Base-by-base conservation (phyloP, 2,113 vertebrate species). In the Lasiurus borealis region DNA sequence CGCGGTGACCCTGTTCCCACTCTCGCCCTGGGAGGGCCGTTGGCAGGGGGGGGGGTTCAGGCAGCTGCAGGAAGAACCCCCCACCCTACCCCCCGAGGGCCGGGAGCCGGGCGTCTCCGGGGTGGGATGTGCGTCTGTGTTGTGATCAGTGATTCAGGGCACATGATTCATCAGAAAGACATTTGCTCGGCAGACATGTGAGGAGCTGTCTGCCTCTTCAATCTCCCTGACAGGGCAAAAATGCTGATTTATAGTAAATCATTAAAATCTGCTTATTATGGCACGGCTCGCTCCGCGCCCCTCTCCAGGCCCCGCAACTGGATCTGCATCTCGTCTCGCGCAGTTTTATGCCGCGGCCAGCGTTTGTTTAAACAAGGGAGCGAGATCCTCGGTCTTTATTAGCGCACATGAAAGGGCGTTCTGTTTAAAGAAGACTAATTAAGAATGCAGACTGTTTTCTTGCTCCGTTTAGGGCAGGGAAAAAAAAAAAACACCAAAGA, bases 161-260 rank as follows among this genome's bases (percentile, higher is more conserved):
- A 98, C 99, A 98, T 98, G 99, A 99, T 99, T 99, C 99, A 99
- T 99, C 98, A 99, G 98, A 98, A 98, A 99, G 98, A 98, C 99
- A 98, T 99, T 99, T 98, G 98, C 98, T 98, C 98, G 98, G 98
- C 98, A 99, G 98, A 98, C 98, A 98, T 98, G 98, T 98, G 98
- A 98, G 98, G 98, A 98, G 98, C 98, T 99, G 98, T 99, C 99
- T 98, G 98, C 98, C 98, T 99, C 98, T 98, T 99, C 99, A 99
- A 99, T 99, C 99, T 99, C 98, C 98, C 98, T 99, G 99, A 99
- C 99, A 99, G 99, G 98, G 98, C 99, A 99, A 99, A 99, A 99
- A 99, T 99, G 98, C 98, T 99, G 99, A 99, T 99, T 99, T 99
- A 99, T 99, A 98, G 98, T 98, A 99, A 98, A 99, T 99, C 99